Base-by-base conservation (phyloP, 2,113 vertebrate genomes). In the Cromileptes altivelis region DNA sequence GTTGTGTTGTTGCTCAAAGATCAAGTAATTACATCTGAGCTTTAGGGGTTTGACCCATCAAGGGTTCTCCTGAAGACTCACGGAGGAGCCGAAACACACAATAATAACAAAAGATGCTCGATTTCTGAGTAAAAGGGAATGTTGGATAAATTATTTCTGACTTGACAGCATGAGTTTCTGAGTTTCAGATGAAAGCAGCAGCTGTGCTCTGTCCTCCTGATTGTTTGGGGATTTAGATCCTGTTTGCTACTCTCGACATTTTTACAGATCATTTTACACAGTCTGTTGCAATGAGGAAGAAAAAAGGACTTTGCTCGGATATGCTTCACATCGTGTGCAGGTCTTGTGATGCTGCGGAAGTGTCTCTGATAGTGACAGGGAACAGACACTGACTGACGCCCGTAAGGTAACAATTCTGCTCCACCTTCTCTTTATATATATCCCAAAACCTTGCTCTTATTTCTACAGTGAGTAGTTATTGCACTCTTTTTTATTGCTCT, bases 271-370 rank as follows among this genome's bases (percentile, higher is more conserved):
- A 58, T 61, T 81, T 87, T 67, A 76, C 40, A 72, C 57, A 57
- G 49, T 64, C 53, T 47, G 82, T 2, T 21, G 82, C 81, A 92
- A 93, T 93, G 74, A 94, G 89, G 83, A 91, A 90, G 88, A 70
- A 85, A 73, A 85, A 82, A 6, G 94, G 94, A 96, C 95, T 96
- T 96, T 95, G 94, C 61, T 88, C 94, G 17, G 25, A 40, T 27
- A 70, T 14, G 45, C 62, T 75, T 63, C 53, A 53, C 12, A 27
- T 30, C 50, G 30, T 83, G 89, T 77, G 80, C 33, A 19, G 49
- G 76, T 91, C 93, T 93, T 91, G 94, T 95, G 94, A 95, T 91
- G 75, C 65, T 45, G 70, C 30, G 1, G 69, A 91, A 75, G 60
- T 57, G 57, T 49, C 33, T 78, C 78, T 70, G 79, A 79, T 47